A percentile compares a stretch with the other conserved stretches of the same genome.
phyloP scores from a whole-genome alignment of 2,113 vertebrate species.

The Rhizomys pruinosus region DNA sequence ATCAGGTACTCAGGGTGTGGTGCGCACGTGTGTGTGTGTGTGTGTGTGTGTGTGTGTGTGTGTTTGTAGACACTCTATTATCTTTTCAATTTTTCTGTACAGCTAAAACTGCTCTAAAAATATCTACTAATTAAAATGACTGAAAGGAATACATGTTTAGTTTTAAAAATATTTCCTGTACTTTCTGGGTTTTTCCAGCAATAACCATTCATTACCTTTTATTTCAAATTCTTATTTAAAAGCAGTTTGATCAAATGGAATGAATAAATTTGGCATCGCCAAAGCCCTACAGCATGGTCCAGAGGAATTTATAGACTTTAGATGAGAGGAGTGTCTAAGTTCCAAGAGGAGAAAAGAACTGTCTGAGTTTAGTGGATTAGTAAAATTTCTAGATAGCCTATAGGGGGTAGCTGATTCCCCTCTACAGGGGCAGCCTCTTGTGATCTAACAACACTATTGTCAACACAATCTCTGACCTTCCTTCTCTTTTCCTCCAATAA shows the following conservation, averaged over 20 bases:
- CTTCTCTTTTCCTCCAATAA: slow-evolving; percentile 27
- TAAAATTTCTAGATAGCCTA: not conserved
- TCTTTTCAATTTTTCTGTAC: not conserved
- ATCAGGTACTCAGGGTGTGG: not conserved
- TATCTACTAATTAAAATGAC: not conserved
- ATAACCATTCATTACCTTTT: not conserved
- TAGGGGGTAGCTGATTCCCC: not conserved
- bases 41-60: not conserved
- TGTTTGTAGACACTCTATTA: not conserved
- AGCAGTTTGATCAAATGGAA: slow-evolving; percentile 39
- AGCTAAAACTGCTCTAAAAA: slow-evolving; percentile 26
- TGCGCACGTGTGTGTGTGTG: not conserved
- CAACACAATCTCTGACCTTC: slow-evolving; percentile 23
- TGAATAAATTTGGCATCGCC: not conserved
- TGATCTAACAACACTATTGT: not conserved
- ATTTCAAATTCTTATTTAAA: slow-evolving; percentile 43
- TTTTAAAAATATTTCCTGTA: not conserved
- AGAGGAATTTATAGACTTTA: not conserved
- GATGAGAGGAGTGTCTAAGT: not conserved
- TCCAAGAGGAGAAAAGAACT: not conserved
- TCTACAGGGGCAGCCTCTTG: not conserved
- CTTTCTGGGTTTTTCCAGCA: slow-evolving; percentile 14
- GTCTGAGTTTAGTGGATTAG: not conserved
- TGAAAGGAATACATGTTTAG: slow-evolving; percentile 3
- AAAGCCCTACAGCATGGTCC: slow-evolving; percentile 11